A percentile compares a stretch with the other conserved stretches of the same genome.
phyloP scores from a whole-genome alignment of 2,113 vertebrate species.

The Pseudorhombus dupliciocellatus region DNA sequence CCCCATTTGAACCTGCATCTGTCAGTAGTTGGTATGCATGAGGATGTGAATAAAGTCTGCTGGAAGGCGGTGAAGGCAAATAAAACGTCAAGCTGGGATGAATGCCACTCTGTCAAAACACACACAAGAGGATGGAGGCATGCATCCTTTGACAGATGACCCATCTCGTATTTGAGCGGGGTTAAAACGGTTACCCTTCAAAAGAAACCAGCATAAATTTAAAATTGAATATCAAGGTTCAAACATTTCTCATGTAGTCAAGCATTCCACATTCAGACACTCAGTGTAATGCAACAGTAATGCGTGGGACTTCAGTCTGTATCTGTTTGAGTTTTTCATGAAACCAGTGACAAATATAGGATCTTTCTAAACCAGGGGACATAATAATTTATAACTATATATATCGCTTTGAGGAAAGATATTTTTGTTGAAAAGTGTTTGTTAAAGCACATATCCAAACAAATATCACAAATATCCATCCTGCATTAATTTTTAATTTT shows the following conservation, averaged over 20 bases:
- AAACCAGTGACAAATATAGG: too few relatives aligned
- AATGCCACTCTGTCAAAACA: constrained; percentile 37
- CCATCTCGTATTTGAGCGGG: constrained; percentile 10
- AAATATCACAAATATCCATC: too few relatives aligned
- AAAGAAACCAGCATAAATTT: constrained; percentile 9
- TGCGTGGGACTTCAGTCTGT: constrained; percentile 19
- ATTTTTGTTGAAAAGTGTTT: too few relatives aligned
- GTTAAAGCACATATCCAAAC: too few relatives aligned
- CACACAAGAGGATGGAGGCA: constrained; percentile 9
- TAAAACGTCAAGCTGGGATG: constrained; percentile 32
- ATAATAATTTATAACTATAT: neutral
- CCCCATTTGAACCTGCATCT: constrained; percentile 54
- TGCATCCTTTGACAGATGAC: constrained; percentile 26
- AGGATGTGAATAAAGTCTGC: constrained; percentile 47
- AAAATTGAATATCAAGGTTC: neutral
- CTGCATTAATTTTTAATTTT: too few relatives aligned
- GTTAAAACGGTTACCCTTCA: constrained; percentile 24
- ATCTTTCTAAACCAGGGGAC: too few relatives aligned
- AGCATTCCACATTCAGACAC: neutral
- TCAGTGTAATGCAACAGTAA: too few relatives aligned
- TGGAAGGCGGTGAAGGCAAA: constrained; percentile 40
- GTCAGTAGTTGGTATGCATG: constrained; percentile 41
- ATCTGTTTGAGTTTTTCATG: constrained; percentile 1
- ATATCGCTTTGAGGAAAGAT: too few relatives aligned
- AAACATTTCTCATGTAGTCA: constrained; percentile 4